Conservation (phyloP, 2,113 vertebrate species). For the Tor tambroides region DNA sequence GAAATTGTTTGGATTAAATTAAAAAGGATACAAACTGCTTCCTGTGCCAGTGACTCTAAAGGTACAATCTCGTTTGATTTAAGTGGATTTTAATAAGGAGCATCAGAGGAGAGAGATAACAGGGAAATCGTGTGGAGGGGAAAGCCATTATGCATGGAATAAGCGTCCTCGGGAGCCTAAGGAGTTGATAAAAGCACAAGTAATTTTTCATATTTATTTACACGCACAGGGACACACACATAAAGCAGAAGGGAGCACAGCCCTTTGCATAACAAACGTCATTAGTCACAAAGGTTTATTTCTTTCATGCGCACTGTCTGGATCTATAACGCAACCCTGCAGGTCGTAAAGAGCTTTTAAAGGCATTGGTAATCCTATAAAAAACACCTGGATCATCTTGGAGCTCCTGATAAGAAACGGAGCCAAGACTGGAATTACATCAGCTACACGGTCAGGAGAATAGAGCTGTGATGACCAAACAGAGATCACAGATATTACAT, state of each 20-base stretch:
- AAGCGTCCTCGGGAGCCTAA: conserved; percentile 15
- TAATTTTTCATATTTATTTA: conserved; percentile 39
- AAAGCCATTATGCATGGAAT: conserved; percentile 34
- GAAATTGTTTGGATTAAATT: conserved; percentile 31
- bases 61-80: conserved; percentile 46
- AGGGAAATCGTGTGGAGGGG: background rate
- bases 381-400: conserved; percentile 48
- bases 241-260: background rate
- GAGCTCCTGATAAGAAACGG: conserved; percentile 2
- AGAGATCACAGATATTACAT: background rate
- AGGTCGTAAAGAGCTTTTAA: conserved; percentile 38
- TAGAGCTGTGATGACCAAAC: background rate
- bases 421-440: background rate
- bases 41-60: conserved; percentile 12
- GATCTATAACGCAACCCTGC: conserved; percentile 4
- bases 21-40: conserved; percentile 41
- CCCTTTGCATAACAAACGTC: conserved; percentile 45
- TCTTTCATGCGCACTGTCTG: conserved; percentile 28
- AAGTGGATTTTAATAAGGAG: conserved; percentile 55
- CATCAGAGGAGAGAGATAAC: conserved; percentile 43
- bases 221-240: conserved; percentile 14
- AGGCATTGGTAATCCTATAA: conserved; percentile 43
- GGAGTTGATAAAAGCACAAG: conserved; percentile 36
- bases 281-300: conserved; percentile 45
- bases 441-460: background rate